Base-by-base conservation (phyloP, 2,113 vertebrate genomes). In the Eretmochelys imbricata region DNA sequence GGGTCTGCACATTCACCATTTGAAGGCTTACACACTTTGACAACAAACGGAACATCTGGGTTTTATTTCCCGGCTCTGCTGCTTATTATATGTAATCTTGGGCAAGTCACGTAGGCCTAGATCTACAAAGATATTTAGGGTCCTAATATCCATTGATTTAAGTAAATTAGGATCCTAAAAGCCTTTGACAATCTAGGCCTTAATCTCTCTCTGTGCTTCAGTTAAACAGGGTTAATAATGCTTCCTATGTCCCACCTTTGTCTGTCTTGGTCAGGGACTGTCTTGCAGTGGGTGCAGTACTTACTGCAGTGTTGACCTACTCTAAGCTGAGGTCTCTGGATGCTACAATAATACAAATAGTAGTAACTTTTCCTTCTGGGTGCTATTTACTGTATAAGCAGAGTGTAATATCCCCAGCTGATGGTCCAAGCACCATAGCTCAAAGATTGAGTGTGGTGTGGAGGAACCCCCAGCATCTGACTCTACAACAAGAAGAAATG, bases 371-470 rank as follows among this genome's bases (percentile, higher is more conserved):
- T 65, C 59, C 29, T 62, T 86, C 0, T 0, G 53, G 93, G 88
- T 97, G 93, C 75, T 31, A 90, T 91, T 81, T 75, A 35, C 88
- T 89, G 86, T 35, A 49, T 88, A 42, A 83, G 84, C 80, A 22
- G 78, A 88, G 29, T n/a, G 72, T 38, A 38, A 91, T 53, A 62
- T 93, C 62, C 93, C 29, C 1, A 1, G 80, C 69, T 91, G 72
- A 92, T 88, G 84, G 72, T 46, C 24, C 4, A 78, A 94, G 72
- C 87, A 72, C 78, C 95, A 96, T 94, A 94, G 89, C 80, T 80
- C 80, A 16, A n/a, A 92, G 91, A 96, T 91, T 88, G 93, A 93
- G 38, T 78, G 17, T 95, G 91, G 87, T 94, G 89, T 89, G 0
- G 4, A 16, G 85, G 88, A 95, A 50, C 89, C 85, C 85, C 93